Percentiles rank a stretch among this genome's conserved stretches.
These are phyloP conservation scores for Grallaria varia DNA, from an alignment of 2,113 vertebrate species.

Conservation along the genomic window DNA sequence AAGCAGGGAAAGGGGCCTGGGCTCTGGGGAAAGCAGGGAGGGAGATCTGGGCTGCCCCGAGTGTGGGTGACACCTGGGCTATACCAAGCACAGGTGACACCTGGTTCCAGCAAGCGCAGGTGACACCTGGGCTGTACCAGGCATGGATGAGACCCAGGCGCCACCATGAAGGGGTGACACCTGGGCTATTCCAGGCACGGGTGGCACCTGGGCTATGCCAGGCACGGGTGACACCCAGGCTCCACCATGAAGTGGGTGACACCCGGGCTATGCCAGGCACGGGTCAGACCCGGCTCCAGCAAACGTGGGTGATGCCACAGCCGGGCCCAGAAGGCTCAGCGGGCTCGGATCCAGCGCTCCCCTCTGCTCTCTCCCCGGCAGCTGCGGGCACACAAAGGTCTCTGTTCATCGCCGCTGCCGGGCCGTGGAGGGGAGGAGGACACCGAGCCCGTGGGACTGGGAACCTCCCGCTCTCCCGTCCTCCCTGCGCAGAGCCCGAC, in stretches of 20 bases:
- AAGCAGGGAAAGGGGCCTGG: neutral
- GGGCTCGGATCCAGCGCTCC: constrained; percentile 17
- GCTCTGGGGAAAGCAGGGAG: neutral
- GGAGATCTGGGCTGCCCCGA: neutral
- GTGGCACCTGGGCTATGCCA: no score
- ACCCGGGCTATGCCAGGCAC: neutral
- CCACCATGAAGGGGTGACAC: no score
- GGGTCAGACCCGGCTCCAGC: no score
- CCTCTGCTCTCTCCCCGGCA: neutral
- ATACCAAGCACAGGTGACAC: no score
- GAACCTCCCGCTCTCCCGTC: neutral
- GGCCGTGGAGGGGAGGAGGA: neutral
- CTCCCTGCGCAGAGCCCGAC: neutral
- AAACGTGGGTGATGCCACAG: neutral
- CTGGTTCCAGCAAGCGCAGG: no score
- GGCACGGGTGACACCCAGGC: no score
- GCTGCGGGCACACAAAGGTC: neutral
- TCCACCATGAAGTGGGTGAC: neutral
- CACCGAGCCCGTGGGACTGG: neutral
- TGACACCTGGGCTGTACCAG: no score
- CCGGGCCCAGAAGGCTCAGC: neutral
- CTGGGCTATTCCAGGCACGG: no score
- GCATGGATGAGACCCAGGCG: no score
- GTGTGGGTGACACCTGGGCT: no score
- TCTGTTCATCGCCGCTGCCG: neutral